Evolutionary conservation across 2,888 invertebrate genomes (phyloP), one percentile per base, ranked within the genome.

Genomic region (Steromphala cineraria): DNA sequence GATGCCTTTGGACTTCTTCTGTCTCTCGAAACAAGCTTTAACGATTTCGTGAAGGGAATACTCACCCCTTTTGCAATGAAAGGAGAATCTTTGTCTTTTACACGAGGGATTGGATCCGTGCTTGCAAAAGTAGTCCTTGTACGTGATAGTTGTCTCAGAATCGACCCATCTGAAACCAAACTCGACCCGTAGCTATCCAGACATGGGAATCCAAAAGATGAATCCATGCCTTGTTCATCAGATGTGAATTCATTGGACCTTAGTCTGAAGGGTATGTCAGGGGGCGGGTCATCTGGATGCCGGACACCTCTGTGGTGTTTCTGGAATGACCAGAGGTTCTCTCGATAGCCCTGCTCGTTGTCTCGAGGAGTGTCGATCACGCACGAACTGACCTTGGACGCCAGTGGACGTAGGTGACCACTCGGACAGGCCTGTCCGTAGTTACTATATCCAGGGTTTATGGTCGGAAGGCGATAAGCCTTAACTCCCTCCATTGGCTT

Each of bases 341-440:
- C 82, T 21, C 84, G 75, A 53, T 78, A 67, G 7, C 31, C 53
- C 24, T 77, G 76, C 8, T 79, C 84, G 2, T 82, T 79, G 75
- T 84, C 84, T 19, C 78, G 62, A 0, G 84, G 84, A 56, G 80
- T 81, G 67, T 84, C 84, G n/a, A 84, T 84, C 31, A 84, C 40
- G 71, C 77, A 84, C 13, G 82, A 80, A 15, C 82, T 78, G 46
- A 84, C 75, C 21, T 15, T 75, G 24, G 75, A 52, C 62, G 24
- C 62, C 15, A 31, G 3, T 62, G 62, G 62, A 24, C 62, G 62
- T 21, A 62, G 4, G 28, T 24, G 28, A 17, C 28, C 7, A 31
- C 24, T 17, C 15, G 10, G 24, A 5, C n/a, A 4, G 8, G 24
- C 24, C 13, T 24, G 28, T 46, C 46, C 46, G 46, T 46, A 46